These are phyloP conservation scores for Coranthus polyacanthus DNA, from an alignment of 2,797 vertebrate species.

Conservation along the genomic window DNA sequence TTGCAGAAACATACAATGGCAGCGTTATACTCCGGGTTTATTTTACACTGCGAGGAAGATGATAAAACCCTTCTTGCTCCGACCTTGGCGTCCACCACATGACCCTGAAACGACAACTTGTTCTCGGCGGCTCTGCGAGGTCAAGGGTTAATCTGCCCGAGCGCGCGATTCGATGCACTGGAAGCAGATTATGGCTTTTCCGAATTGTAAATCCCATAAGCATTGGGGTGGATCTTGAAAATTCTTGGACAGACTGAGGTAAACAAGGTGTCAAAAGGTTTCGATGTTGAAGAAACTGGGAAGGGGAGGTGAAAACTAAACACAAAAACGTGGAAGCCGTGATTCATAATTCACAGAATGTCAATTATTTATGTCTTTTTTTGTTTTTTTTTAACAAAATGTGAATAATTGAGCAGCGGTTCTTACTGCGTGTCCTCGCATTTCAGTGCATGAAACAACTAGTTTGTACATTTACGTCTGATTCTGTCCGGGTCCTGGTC, in stretches of 20 bases:
- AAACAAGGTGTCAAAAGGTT: conserved; percentile 44
- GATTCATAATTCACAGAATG: conserved; percentile 28
- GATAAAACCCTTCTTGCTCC: not conserved
- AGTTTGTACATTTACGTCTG: not conserved
- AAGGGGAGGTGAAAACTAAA: not conserved
- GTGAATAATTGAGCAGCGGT: conserved; percentile 50
- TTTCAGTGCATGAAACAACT: no score
- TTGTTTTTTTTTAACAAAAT: conserved; percentile 23
- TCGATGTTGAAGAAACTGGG: conserved; percentile 1
- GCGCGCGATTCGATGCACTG: not conserved
- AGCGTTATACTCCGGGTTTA: no score
- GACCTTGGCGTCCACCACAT: conserved; percentile 3
- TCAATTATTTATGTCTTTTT: conserved; percentile 46
- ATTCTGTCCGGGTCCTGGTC: not conserved
- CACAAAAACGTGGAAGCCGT: no score
- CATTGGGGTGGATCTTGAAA: conserved; percentile 18
- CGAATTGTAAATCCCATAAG: conserved; percentile 47
- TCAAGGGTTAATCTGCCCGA: conserved; percentile 59
- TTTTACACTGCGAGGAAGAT: no score
- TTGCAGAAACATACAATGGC: no score
- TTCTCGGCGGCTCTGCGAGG: conserved; percentile 16
- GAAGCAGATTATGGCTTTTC: conserved; percentile 63
- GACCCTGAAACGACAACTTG: conserved; percentile 40
- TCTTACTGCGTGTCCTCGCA: not conserved
- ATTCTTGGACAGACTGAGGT: conserved; percentile 38